Evolutionary conservation across 2,888 invertebrate genomes (phyloP), one percentile per base, ranked within the genome.

Genomic region (Orthosia gothica): DNA sequence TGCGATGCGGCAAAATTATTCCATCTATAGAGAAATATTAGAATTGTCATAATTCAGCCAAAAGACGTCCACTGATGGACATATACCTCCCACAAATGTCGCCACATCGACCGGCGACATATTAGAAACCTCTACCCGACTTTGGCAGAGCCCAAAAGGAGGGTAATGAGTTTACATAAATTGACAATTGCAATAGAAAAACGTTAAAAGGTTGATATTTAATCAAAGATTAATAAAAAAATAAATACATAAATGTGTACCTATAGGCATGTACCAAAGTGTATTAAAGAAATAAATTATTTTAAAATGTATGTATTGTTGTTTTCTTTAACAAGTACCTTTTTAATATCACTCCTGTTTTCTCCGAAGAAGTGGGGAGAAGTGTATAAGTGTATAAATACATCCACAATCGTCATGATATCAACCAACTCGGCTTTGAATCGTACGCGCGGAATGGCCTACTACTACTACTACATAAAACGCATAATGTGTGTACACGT

Each of bases 221-320:
- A 83, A 82, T 75, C 74, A 78, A 81, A 77, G 75, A 74, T 74
- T 81, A 71, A 71, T 80, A 77, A 74, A 72, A 75, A 79, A 84
- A 68, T 16, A 71, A 84, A 71, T 66, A 73, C 74, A 78, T 79
- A 71, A 69, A 54, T 88, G 78, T 86, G 88, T 89, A 86, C 87
- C 87, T 91, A 89, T 85, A 85, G 81, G 81, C 79, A 84, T 86
- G 86, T 90, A 92, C 92, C 92, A 92, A 92, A 92, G 92, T 90
- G 89, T 91, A 88, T 88, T 88, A 74, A 89, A 81, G 80, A 85
- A 87, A 87, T 87, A 92, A 88, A 91, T 87, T 92, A 92, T 92
- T 92, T 92, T 91, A 91, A 91, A 91, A 83, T 86, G 87, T 86
- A 87, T 32, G 0, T 64, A 57, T 70, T 58, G 54, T 78, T 72